Conservation (phyloP, 2,888 invertebrate species). For the Cyaniris semiargus region DNA sequence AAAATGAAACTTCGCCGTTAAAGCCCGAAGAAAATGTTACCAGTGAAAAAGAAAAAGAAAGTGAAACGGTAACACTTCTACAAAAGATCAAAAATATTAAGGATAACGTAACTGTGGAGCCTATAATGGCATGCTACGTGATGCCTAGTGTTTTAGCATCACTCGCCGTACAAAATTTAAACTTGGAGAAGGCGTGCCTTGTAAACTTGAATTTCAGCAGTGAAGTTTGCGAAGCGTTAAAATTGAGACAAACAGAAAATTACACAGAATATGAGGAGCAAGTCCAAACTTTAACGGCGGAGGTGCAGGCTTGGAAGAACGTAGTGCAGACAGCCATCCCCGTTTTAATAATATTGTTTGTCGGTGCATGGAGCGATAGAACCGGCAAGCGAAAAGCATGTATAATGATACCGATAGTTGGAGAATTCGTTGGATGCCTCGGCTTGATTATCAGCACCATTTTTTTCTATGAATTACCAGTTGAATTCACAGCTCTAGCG, state of each 20-base stretch:
- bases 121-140: slow-evolving; percentile 81
- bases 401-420: slow-evolving; percentile 89
- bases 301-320: slow-evolving; percentile 91
- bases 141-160: slow-evolving; percentile 83
- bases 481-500: slow-evolving; percentile 88
- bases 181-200: slow-evolving; percentile 90
- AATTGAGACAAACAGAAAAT: slow-evolving; percentile 84
- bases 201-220: slow-evolving; percentile 87
- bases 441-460: slow-evolving; percentile 89
- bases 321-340: slow-evolving; percentile 90
- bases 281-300: slow-evolving; percentile 86
- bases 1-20: slow-evolving; percentile 56
- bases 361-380: slow-evolving; percentile 90
- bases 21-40: slow-evolving; percentile 46
- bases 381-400: slow-evolving; percentile 87
- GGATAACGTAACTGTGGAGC: slow-evolving; percentile 85
- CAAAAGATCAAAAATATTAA: slow-evolving; percentile 64
- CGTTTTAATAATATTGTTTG: slow-evolving; percentile 89
- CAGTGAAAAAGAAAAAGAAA: slow-evolving; percentile 41
- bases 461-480: slow-evolving; percentile 87
- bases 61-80: slow-evolving; percentile 49
- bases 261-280: slow-evolving; percentile 78
- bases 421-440: slow-evolving; percentile 88
- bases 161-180: slow-evolving; percentile 89
- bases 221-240: slow-evolving; percentile 87